phyloP scores from a whole-genome alignment of 2,113 vertebrate genomes.

The Irena cyanogastra region DNA sequence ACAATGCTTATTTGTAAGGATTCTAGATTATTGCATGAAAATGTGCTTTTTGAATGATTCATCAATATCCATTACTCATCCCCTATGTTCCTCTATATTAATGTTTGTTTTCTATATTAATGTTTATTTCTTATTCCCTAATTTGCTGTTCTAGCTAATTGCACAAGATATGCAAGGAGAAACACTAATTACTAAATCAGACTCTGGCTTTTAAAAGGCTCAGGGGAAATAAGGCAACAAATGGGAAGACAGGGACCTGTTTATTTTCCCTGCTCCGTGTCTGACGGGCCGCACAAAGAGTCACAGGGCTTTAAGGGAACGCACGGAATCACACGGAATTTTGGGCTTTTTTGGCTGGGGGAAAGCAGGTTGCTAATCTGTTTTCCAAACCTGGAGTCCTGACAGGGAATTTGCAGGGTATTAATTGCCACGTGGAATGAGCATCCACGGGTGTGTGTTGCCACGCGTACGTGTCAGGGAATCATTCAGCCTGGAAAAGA shows the following conservation, averaged over 20 bases:
- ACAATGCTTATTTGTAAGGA: neutral
- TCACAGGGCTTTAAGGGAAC: neutral
- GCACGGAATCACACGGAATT: fast-evolving
- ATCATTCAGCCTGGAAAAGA: neutral
- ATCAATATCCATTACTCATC: neutral
- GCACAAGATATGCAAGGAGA: constrained; percentile 13
- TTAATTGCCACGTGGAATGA: neutral
- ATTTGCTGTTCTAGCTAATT: constrained; percentile 40
- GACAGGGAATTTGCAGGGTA: neutral
- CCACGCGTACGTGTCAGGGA: neutral
- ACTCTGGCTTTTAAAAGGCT: neutral
- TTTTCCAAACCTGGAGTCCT: neutral
- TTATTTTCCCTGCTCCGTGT: neutral
- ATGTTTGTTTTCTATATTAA: neutral
- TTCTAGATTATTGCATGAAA: neutral
- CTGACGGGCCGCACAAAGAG: neutral
- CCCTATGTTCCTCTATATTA: neutral
- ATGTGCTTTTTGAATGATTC: neutral
- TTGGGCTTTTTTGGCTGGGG: neutral
- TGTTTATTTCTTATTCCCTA: constrained; percentile 28
- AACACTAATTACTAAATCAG: constrained; percentile 45
- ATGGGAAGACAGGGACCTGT: neutral
- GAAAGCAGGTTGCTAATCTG: neutral
- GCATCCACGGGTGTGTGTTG: fast-evolving
- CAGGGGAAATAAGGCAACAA: constrained; percentile 45